Evolutionary conservation across 2,797 vertebrate species (phyloP).

Genomic region (Cossypha heuglini): DNA sequence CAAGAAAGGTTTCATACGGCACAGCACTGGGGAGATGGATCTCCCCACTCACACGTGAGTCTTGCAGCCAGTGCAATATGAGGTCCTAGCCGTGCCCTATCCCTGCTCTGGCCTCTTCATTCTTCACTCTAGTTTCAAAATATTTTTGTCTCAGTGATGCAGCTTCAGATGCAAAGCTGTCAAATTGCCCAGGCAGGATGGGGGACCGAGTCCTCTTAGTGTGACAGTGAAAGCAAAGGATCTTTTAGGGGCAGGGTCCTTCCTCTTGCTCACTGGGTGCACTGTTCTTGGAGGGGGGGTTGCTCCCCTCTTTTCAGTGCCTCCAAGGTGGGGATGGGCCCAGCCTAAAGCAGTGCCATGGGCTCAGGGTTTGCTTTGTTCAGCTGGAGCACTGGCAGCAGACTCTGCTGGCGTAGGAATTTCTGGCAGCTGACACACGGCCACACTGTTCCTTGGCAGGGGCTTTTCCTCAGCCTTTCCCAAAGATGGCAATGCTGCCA

Average conservation of each 20-base stretch:
- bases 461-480: background rate
- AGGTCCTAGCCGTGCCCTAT: background rate
- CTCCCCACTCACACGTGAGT: accelerated
- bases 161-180: background rate
- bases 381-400: background rate
- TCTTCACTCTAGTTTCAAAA: background rate
- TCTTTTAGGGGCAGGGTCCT: background rate
- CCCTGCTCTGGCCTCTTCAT: background rate
- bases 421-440: background rate
- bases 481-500: slow-evolving; percentile 55
- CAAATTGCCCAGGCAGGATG: background rate
- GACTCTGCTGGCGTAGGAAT: background rate
- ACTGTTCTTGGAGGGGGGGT: background rate
- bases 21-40: accelerated
- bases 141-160: background rate
- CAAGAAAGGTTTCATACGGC: background rate
- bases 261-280: background rate
- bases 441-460: background rate
- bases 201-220: background rate
- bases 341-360: accelerated
- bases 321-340: background rate
- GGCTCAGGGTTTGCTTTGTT: background rate
- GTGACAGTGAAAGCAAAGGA: background rate
- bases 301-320: background rate
- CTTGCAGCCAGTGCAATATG: background rate